Conservation (phyloP, 2,113 vertebrate genomes). For the Corythornis madagascariensis region DNA sequence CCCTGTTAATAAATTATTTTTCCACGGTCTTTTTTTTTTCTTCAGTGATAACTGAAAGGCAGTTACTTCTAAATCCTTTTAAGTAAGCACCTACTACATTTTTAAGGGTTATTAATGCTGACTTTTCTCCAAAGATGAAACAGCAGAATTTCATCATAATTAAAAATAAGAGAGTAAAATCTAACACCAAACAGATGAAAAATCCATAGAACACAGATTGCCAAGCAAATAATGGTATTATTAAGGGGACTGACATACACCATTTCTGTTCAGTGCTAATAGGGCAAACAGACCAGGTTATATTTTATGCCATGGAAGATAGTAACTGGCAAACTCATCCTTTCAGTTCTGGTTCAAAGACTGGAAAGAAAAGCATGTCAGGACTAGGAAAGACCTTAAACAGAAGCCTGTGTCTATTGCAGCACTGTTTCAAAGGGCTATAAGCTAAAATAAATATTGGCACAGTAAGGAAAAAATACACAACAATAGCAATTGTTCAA, state of each 20-base stretch:
- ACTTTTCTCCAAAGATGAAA: background rate
- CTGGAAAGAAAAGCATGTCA: background rate
- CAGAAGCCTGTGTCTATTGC: background rate
- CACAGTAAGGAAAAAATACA: conserved; percentile 27
- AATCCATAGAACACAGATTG: background rate
- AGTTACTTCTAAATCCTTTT: background rate
- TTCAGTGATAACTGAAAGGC: background rate
- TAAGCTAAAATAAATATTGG: conserved; percentile 48
- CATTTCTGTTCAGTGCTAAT: background rate
- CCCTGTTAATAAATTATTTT: background rate
- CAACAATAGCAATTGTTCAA: conserved; percentile 46
- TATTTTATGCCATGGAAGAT: background rate
- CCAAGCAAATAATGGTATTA: background rate
- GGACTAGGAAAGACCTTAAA: background rate
- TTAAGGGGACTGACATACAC: background rate
- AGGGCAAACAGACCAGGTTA: background rate
- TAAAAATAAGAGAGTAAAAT: background rate
- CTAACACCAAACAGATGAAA: background rate
- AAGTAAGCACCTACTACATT: background rate
- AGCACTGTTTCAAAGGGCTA: background rate
- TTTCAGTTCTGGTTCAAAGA: background rate
- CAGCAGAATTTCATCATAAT: background rate
- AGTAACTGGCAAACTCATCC: background rate
- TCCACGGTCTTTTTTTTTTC: background rate
- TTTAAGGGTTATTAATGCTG: background rate